These are phyloP conservation scores for Cariama cristata DNA, from an alignment of 2,113 vertebrate genomes.

Conservation along the genomic window DNA sequence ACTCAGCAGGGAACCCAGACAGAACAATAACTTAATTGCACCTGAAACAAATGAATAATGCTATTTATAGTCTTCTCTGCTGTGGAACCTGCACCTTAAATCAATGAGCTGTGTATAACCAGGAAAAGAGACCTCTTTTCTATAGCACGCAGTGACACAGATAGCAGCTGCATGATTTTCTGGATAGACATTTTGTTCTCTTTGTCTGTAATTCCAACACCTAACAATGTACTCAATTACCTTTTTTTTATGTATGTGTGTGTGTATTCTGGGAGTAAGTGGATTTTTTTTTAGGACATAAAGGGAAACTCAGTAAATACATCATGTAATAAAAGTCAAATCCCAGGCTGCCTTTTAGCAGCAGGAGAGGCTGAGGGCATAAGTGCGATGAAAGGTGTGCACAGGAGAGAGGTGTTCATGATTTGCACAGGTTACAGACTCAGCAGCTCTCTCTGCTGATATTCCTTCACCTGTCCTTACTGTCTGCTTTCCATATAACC, in stretches of 20 bases:
- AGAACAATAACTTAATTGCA: constrained; percentile 7
- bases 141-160: background rate
- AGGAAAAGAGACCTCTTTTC: background rate
- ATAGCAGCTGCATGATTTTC: background rate
- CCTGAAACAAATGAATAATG: background rate
- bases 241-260: background rate
- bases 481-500: background rate
- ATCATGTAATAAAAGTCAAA: background rate
- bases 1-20: background rate
- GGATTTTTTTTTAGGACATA: background rate
- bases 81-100: background rate
- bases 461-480: too few species aligned
- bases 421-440: background rate
- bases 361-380: background rate
- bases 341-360: background rate
- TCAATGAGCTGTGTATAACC: background rate
- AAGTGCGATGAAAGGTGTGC: fast-evolving
- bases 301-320: background rate
- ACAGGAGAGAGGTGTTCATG: background rate
- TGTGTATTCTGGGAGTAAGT: background rate
- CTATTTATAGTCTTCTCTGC: background rate
- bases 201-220: background rate
- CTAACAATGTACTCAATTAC: background rate
- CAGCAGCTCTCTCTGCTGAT: background rate
- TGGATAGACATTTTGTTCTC: background rate